Evolutionary conservation across 2,113 vertebrate genomes (phyloP), one percentile per base, ranked within the genome.

Genomic region (Climacteris rufus): DNA sequence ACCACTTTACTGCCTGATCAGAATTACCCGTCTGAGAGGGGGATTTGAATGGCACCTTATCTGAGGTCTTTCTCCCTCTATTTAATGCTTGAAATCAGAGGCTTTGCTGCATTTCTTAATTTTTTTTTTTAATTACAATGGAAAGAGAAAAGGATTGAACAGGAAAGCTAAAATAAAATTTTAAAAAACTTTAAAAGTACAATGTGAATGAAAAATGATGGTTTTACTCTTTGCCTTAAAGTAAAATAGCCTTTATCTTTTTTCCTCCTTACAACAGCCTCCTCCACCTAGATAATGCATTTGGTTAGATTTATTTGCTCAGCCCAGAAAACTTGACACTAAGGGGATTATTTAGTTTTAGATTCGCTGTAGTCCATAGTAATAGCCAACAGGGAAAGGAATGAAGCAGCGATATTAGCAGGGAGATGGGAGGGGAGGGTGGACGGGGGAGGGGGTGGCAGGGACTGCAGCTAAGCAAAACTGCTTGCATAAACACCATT

Each of bases 311-410:
- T 98, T 98, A 98, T 98, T 98, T 98, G 98, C 98, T 98, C 98
- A 98, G 98, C 97, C 98, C 98, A 97, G 97, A 98, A 99, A 98
- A 98, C 98, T 98, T 98, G 98, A 98, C 97, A 98, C 99, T 99
- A 99, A 99, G 99, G 98, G 99, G 99, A 99, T 99, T 99, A 99
- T 98, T 98, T 98, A 98, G 98, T 99, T 98, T 98, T 98, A 98
- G 98, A 98, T 98, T 98, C 97, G 97, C 98, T 98, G 98, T 98
- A 98, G 98, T 98, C 98, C 98, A 98, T 98, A 98, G 98, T 98
- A 98, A 98, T 98, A 98, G 98, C 98, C 98, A 98, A 98, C 98
- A 98, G 98, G 98, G 98, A 98, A 98, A 97, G 98, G 98, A 98
- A 98, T 97, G 98, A 98, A 98, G 98, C 97, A 98, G 97, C 98